Base-by-base conservation (phyloP, 1,140 invertebrate genomes). In the Pissodes strobi region DNA sequence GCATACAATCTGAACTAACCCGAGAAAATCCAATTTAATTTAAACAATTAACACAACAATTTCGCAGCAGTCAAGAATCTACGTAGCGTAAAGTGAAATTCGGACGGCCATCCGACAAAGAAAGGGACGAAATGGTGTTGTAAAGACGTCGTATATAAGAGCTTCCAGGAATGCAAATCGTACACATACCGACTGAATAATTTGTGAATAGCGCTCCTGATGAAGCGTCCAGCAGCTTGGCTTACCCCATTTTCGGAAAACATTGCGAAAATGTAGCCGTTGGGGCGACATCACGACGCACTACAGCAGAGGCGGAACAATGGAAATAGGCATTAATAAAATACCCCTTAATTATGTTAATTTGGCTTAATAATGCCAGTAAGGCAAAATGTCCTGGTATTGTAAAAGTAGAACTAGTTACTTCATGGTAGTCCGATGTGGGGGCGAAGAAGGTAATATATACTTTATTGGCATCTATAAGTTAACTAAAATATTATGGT, bases 201-300 rank as follows among this genome's bases (percentile, higher is more conserved):
- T 73, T n/a, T 70, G 67, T 68, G 68, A 74, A 74, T 74, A 72
- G 70, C 71, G 72, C 51, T 62, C 67, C 64, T 74, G 72, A 74
- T 72, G 73, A 74, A 74, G 73, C 69, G 72, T 72, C 72, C 72
- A 69, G 68, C 67, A 21, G 57, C 67, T 71, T 65, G 64, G 58
- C 63, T 61, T 63, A 41, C 38, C 65, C 57, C 53, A 64, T 39
- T 51, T 25, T 5, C 4, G 37, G 53, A 43, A 43, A 56, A 49
- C 46, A 8, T 49, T 49, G 22, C 21, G 46, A 49, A 49, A 49
- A 30, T 49, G 21, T 21, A 19, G 21, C 18, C 43, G 43, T 46
- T 22, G 10, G 10, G 43, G 43, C n/a, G n/a, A n/a, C n/a, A n/a
- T n/a, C n/a, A n/a, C n/a, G n/a, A n/a, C n/a, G n/a, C n/a, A n/a